Percentiles rank a stretch among this genome's conserved stretches.
These are phyloP conservation scores for Pomacea maculata DNA, from an alignment of 1,140 invertebrate genomes.

Conservation along the genomic window DNA sequence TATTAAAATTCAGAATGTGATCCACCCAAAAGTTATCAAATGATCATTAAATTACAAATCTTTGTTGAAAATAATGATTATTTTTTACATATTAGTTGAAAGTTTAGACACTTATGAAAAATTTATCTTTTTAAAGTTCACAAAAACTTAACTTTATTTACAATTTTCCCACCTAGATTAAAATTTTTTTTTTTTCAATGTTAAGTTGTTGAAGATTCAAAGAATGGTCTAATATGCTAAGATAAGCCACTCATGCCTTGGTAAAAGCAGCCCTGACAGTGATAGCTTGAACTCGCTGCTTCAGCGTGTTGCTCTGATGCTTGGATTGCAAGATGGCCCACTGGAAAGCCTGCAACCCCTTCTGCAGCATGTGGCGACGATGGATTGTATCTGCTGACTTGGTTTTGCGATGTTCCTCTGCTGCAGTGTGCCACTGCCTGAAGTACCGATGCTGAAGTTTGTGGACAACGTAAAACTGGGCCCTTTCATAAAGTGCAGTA, in stretches of 20 bases:
- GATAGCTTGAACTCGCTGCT: background rate
- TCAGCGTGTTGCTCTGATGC: slow-evolving; percentile 12
- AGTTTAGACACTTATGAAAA: too few species aligned
- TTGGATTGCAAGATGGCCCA: slow-evolving; percentile 22
- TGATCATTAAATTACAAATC: too few species aligned
- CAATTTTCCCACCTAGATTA: too few species aligned
- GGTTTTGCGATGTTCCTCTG: background rate
- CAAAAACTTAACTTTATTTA: too few species aligned
- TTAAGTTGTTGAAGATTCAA: too few species aligned
- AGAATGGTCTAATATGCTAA: too few species aligned
- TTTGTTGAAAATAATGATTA: too few species aligned
- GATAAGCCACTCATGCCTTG: background rate
- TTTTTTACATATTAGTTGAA: too few species aligned
- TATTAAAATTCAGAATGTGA: too few species aligned
- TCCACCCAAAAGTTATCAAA: too few species aligned
- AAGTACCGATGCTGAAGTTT: slow-evolving; percentile 8
- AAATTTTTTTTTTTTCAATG: too few species aligned
- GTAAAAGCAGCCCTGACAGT: background rate
- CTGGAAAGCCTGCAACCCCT: slow-evolving; percentile 9
- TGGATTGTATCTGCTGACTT: slow-evolving; percentile 13
- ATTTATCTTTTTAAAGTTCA: too few species aligned
- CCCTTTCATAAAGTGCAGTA: background rate
- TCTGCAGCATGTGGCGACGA: slow-evolving; percentile 24
- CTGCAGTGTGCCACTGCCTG: slow-evolving; percentile 2
- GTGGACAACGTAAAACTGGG: slow-evolving; percentile 3